Base-by-base conservation (phyloP, 2,888 invertebrate species). In the Tanaodytes sp. region DNA sequence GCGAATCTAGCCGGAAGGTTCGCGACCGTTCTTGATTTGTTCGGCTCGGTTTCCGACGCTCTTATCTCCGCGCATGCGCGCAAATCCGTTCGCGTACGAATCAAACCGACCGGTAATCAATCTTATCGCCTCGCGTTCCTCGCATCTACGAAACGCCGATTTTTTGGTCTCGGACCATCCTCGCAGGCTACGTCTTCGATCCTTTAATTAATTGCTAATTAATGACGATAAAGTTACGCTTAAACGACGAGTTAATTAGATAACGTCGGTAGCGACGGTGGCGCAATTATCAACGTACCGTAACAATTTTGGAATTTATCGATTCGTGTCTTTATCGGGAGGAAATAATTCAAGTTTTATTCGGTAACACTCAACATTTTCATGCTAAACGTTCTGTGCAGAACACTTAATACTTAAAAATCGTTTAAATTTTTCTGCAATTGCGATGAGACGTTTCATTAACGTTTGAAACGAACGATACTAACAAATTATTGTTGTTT, bases 41-140 rank as follows among this genome's bases (percentile, higher is more conserved):
- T 57, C 64, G 51, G 57, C 57, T 57, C 57, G 57, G 64, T 64
- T 57, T 57, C 64, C 57, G 64, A 64, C 51, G 64, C 42, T 33
- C 63, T 63, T 55, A 36, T 40, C 36, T 31, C 46, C 18, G 33
- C 39, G 18, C 16, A 14, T n/a, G 1, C 40, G 54, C 42, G 23
- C 30, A 43, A 46, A 31, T 58, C 51, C 31, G 43, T 59, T 59
- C 51, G 42, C 59, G 33, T 58, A 20, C n/a, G 18, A 30, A 46
- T 46, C 33, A 33, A 8, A 14, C 6, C 2, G 1, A 3, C n/a
- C n/a, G n/a, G 33, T 23, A 37, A 37, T 49, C 37, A 23, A 49
- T 49, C 37, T 36, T 18, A 36, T 51, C 37, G 16, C 30, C 14
- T 42, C 30, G 18, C 42, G 27, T 23, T 14, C 4, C 36, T 33